Conservation (phyloP, 2,888 invertebrate genomes). For the Barypeithes pellucidus region DNA sequence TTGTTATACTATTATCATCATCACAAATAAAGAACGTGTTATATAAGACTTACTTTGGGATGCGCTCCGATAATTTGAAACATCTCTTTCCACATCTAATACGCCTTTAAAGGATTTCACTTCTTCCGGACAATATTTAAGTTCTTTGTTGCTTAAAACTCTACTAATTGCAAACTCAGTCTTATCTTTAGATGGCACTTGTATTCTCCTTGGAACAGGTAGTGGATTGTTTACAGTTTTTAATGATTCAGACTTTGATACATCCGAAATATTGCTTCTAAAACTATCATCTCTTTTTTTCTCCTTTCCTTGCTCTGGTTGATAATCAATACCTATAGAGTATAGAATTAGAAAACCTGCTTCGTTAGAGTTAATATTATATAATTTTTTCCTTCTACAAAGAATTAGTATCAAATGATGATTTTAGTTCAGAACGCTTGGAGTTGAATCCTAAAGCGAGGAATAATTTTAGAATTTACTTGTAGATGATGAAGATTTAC, state of each 20-base stretch:
- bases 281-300: not conserved
- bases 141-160: not conserved
- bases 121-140: not conserved
- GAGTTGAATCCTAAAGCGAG: too few relatives aligned
- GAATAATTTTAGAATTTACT: too few relatives aligned
- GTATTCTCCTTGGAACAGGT: not conserved
- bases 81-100: not conserved
- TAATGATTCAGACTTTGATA: not conserved
- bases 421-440: too few relatives aligned
- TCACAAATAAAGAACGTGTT: not conserved
- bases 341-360: too few relatives aligned
- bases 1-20: too few relatives aligned
- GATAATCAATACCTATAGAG: not conserved
- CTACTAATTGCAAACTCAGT: not conserved
- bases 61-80: not conserved
- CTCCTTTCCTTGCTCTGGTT: not conserved
- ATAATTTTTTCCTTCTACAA: too few relatives aligned
- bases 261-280: not conserved
- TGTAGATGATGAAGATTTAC: too few relatives aligned
- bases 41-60: not conserved
- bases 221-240: not conserved
- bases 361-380: too few relatives aligned
- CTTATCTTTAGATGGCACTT: not conserved
- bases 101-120: not conserved
- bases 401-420: too few relatives aligned